Evolutionary conservation across 2,797 vertebrate species (phyloP).

Genomic region (Coregonus suidteri): DNA sequence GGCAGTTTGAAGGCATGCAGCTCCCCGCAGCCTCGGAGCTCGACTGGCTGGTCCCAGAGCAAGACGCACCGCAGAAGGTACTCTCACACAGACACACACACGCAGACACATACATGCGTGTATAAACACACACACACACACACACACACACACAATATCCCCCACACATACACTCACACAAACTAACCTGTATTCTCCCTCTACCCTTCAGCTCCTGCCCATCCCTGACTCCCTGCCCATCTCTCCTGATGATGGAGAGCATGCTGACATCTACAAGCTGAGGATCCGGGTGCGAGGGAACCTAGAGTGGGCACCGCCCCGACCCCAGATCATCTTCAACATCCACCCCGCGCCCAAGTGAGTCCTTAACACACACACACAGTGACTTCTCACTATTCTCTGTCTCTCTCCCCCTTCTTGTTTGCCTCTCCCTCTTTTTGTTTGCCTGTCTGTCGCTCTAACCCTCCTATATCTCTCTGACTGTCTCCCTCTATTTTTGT

Average conservation of each 20-base stretch:
- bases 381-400: not conserved
- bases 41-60: slow-evolving; percentile 96
- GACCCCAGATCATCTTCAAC: slow-evolving; percentile 98
- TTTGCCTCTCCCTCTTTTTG: not conserved
- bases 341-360: slow-evolving; percentile 92
- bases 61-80: slow-evolving; percentile 96
- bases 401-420: no score
- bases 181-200: not conserved
- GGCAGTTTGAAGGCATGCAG: slow-evolving; percentile 98
- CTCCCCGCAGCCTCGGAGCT: slow-evolving; percentile 95
- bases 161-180: slow-evolving; percentile 46
- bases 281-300: slow-evolving; percentile 96
- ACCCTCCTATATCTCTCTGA: not conserved
- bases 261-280: slow-evolving; percentile 94
- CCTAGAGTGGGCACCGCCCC: slow-evolving; percentile 95
- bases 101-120: not conserved
- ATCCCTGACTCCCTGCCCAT: slow-evolving; percentile 95
- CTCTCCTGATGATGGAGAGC: slow-evolving; percentile 94
- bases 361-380: slow-evolving; percentile 40
- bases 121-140: not conserved
- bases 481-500: no score
- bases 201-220: slow-evolving; percentile 84
- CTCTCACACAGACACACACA: not conserved
- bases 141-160: no score
- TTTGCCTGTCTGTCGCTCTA: not conserved